A percentile compares a stretch with the other conserved stretches of the same genome.
phyloP scores from a whole-genome alignment of 2,113 vertebrate genomes.

The Rhineura floridana region DNA sequence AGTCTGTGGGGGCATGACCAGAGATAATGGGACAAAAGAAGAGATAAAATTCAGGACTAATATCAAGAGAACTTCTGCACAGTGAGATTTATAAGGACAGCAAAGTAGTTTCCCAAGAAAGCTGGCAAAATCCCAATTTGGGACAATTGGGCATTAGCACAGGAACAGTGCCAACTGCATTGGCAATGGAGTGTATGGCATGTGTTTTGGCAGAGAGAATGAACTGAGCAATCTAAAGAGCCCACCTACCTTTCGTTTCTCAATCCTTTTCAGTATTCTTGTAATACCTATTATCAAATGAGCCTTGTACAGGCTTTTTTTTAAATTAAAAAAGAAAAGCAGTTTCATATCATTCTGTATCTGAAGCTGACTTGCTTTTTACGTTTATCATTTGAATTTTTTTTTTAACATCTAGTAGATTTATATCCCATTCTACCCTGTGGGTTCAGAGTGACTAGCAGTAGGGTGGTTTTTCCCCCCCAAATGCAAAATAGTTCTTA shows the following conservation, averaged over 20 bases:
- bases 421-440: background rate
- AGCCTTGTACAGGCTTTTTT: background rate
- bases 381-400: background rate
- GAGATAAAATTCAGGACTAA: background rate
- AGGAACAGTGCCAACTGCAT: background rate
- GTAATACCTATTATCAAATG: background rate
- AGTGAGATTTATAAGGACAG: conserved; percentile 1
- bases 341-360: background rate
- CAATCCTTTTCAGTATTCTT: background rate
- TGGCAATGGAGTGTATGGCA: background rate
- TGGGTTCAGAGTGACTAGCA: background rate
- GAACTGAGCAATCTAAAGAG: background rate
- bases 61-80: background rate
- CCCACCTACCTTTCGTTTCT: background rate
- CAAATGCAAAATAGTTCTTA: background rate
- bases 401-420: background rate
- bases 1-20: conserved; percentile 13
- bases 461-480: background rate
- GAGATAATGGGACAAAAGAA: conserved; percentile 10
- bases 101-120: conserved; percentile 23
- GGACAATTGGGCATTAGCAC: conserved; percentile 9
- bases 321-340: background rate
- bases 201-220: conserved; percentile 8
- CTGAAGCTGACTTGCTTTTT: background rate
- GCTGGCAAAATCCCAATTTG: conserved; percentile 15